Percentiles rank a stretch among this genome's conserved stretches.
Conservation (phyloP, 2,113 vertebrate species). For the Trematomus loennbergii region DNA sequence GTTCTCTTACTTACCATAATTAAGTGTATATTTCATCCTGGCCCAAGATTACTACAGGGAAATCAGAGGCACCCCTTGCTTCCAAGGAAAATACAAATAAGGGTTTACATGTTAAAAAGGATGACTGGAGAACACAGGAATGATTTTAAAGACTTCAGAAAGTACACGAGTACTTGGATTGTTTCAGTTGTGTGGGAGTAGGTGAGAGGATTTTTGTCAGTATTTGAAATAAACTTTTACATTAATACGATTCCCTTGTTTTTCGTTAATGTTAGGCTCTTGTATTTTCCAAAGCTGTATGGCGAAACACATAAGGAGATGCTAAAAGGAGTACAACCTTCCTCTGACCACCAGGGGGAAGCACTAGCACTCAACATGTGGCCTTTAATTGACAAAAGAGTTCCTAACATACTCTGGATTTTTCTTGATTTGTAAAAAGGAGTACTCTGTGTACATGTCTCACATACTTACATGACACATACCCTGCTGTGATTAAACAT, state of each 20-base stretch:
- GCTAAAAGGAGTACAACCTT: not conserved
- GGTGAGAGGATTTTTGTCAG: constrained; percentile 80
- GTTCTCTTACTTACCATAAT: constrained; percentile 63
- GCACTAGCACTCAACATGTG: not conserved
- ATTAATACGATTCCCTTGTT: constrained; percentile 64
- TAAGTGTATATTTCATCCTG: constrained; percentile 69
- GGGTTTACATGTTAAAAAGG: constrained; percentile 66
- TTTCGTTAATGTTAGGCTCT: not conserved
- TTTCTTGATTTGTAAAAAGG: no score
- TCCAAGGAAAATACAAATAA: constrained; percentile 48
- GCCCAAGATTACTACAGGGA: constrained; percentile 72
- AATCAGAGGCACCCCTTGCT: constrained; percentile 71
- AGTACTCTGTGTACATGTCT: not conserved
- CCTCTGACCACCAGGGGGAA: constrained; percentile 42
- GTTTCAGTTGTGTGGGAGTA: constrained; percentile 75
- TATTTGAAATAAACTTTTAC: constrained; percentile 89
- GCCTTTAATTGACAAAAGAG: no score
- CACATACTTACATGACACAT: not conserved
- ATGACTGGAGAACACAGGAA: constrained; percentile 68
- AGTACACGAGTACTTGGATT: constrained; percentile 74
- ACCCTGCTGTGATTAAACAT: not conserved
- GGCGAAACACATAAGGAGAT: not conserved
- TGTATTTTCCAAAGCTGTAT: no score
- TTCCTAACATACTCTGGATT: not conserved
- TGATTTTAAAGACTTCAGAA: constrained; percentile 75